phyloP scores from a whole-genome alignment of 2,888 invertebrate genomes.

The Dicranocentrus wangi region DNA sequence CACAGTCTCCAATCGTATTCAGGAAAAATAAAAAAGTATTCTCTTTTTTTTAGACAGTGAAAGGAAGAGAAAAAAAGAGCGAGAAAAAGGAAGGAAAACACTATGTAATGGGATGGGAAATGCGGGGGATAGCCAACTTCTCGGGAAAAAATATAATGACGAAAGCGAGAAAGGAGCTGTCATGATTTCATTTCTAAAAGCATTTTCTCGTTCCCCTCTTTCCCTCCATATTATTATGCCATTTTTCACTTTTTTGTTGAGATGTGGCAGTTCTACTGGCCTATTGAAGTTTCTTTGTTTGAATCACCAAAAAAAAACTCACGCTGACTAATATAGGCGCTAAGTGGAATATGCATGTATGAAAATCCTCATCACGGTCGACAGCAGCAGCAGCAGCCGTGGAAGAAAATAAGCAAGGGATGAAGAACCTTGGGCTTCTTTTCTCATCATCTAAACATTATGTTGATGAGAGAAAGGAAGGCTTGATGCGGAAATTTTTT shows the following conservation, averaged over 20 bases:
- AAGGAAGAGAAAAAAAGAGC: conserved; percentile 30
- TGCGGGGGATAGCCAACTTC: neutral
- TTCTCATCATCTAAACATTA: conserved; percentile 38
- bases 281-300: conserved; percentile 6
- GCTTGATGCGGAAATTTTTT: conserved; percentile 14
- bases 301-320: neutral
- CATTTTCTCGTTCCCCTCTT: conserved; percentile 50
- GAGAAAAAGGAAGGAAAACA: neutral
- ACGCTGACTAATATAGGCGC: no score
- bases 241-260: conserved; percentile 11
- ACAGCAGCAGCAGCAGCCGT: no score
- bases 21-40: neutral
- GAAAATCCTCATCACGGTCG: no score
- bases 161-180: conserved; percentile 54
- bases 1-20: conserved; percentile 3
- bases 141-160: conserved; percentile 46
- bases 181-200: conserved; percentile 59
- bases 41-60: no score
- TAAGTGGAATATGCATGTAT: no score
- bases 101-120: neutral
- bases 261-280: neutral
- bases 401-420: neutral
- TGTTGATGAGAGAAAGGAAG: conserved; percentile 48
- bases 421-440: conserved; percentile 13
- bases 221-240: neutral